Base-by-base conservation (phyloP, 2,113 vertebrate genomes). In the Amblyornis subalaris region DNA sequence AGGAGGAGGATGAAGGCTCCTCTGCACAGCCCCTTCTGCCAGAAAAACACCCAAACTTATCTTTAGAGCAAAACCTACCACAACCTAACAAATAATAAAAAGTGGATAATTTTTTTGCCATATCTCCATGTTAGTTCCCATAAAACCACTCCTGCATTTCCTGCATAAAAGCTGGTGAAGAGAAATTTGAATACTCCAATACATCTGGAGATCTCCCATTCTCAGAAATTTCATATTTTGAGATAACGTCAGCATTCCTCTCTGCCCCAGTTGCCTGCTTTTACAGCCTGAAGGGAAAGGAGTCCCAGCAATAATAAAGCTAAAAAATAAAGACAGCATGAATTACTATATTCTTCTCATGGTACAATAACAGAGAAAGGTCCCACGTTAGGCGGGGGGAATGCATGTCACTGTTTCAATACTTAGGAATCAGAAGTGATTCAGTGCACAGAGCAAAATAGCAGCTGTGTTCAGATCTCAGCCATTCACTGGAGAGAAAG, bases 401-500 rank as follows among this genome's bases (percentile, higher is more conserved):
- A 92, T 90, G 88, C 75, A 61, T 95, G 92, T 95, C 91, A 94
- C 94, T 95, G 88, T 74, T 95, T 91, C 90, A 93, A 45, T 86
- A 64, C 88, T 95, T 90, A n/a, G 88, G 93, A 95, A 93, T 93
- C 94, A 96, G 88, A 93, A 97, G 51, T 86, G 93, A 94, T 96
- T 96, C 95, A 95, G 85, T 80, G 88, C 75, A 53, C 69, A 88
- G 95, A 93, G 94, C 91, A 96, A 95, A 97, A 96, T 90, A 96
- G 94, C 95, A 96, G 96, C 96, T 96, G 93, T 96, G 96, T 97
- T 95, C 82, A 88, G 88, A 96, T 94, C 93, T 88, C 78, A 94
- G 91, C 89, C 94, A 88, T 95, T 97, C 90, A 93, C 72, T 94
- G 71, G n/a, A 74, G 47, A 44, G 88, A 91, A 95, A 95, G 94